Conservation (phyloP, 2,797 vertebrate species). For the Periparus ater region DNA sequence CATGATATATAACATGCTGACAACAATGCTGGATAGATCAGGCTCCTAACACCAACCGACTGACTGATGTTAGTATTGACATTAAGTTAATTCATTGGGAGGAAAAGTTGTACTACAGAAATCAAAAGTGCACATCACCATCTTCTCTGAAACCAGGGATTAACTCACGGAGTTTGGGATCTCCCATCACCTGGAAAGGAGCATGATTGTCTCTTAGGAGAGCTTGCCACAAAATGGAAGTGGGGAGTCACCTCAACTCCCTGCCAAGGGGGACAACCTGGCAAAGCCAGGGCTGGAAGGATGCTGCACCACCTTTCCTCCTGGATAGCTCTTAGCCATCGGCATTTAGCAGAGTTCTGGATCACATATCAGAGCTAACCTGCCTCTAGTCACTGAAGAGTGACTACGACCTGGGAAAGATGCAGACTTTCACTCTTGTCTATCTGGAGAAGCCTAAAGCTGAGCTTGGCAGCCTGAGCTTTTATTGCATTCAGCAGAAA, state of each 20-base stretch:
- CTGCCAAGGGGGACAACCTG: rapidly evolving
- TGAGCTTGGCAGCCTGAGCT: background rate
- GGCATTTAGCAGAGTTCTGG: background rate
- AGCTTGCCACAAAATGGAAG: background rate
- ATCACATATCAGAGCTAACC: background rate
- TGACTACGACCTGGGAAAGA: background rate
- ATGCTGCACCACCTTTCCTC: background rate
- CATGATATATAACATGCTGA: background rate
- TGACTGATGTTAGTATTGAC: background rate
- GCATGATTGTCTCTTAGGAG: rapidly evolving
- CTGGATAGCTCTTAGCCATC: background rate
- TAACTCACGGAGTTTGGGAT: background rate
- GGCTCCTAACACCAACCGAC: background rate
- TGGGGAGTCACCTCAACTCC: background rate
- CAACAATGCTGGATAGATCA: conserved; percentile 20
- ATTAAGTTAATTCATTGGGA: background rate
- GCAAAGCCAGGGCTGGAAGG: background rate
- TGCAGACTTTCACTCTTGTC: background rate
- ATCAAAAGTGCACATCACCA: background rate
- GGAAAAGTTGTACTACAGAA: background rate
- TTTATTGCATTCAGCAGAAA: background rate
- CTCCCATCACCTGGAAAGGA: background rate
- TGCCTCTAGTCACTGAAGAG: background rate
- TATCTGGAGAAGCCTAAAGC: background rate
- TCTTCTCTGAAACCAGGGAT: background rate